Evolutionary conservation across 2,113 vertebrate species (phyloP), one percentile per base, ranked within the genome.

Genomic region (Rhipidura dahli): DNA sequence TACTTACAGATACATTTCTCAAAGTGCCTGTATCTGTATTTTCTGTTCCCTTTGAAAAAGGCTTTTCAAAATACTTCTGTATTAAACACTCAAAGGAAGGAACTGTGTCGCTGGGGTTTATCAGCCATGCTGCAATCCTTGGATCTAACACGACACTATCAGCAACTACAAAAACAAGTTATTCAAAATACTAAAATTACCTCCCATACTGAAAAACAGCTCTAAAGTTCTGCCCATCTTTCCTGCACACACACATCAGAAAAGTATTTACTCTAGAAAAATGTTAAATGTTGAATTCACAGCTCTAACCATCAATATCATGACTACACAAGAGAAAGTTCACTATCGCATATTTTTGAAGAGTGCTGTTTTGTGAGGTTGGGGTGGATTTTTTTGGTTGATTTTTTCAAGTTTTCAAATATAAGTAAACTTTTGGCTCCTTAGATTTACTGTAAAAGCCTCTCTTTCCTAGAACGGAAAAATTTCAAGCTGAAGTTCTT

Each of bases 61-160:
- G 35, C 47, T 73, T 96, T 79, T 85, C 97, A 66, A 97, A 97
- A 96, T 99, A 97, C 94, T 98, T 99, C 68, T 83, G 88, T 35
- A 99, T 97, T 83, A 99, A 98, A 51, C 98, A 95, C 68, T 98
- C 97, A 97, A 98, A 99, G 68, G 98, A 98, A 50, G 98, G 97
- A 40, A 97, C 95, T 2, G 98, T 97, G 78, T 99, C 98, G 1
- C 96, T 94, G 39, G 99, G 98, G 87, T 99, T 98, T 93, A 99
- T 96, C 15, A 99, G 98, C 99, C 99, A 99, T 0, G 98, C 98
- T 26, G 99, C 98, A 89, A 99, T 98, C 95, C 98, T 98, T 40
- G 99, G 99, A 93, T 99, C 99, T 33, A 99, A 96, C 44, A 99
- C 92, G 1, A 96, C 89, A 93, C 97, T 98, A 40, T 90, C 93